These are phyloP conservation scores for Cherax destructor DNA, from an alignment of 1,140 invertebrate species.

Conservation along the genomic window DNA sequence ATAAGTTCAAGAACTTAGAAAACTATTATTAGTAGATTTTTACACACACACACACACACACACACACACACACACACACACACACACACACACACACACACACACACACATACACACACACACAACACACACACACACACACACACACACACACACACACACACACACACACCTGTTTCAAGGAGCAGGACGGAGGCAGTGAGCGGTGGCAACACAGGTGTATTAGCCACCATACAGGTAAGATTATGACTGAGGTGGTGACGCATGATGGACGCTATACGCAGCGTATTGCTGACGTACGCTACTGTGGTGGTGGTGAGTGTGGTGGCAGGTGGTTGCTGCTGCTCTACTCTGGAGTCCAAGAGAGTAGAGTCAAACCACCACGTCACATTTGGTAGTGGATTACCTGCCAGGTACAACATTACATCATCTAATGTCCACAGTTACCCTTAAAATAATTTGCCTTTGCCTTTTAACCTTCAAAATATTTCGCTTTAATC, in stretches of 20 bases:
- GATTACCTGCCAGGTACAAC: constrained; percentile 3
- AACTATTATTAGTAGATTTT: no score
- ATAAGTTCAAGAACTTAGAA: no score
- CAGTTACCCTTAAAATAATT: no score
- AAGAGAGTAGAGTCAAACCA: constrained; percentile 23
- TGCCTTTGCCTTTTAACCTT: no score
- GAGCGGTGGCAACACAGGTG: constrained; percentile 38
- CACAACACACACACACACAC: no score
- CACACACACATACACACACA: no score
- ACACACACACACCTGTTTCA: constrained; percentile 16
- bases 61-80: no score
- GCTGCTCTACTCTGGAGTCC: constrained; percentile 24
- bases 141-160: no score
- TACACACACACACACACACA: no score
- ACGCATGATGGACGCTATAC: constrained; percentile 14
- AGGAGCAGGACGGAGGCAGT: constrained; percentile 12
- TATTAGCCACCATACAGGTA: constrained; percentile 49
- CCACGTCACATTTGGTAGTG: constrained; percentile 62
- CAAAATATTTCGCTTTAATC: no score
- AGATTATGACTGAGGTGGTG: constrained; percentile 42
- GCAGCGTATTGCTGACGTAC: constrained; percentile 48
- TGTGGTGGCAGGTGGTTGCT: not conserved
- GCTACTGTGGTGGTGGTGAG: not conserved
- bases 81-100: no score
- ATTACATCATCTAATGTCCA: no score